Evolutionary conservation across 2,797 vertebrate genomes (phyloP).

Genomic region (Fringilla coelebs): DNA sequence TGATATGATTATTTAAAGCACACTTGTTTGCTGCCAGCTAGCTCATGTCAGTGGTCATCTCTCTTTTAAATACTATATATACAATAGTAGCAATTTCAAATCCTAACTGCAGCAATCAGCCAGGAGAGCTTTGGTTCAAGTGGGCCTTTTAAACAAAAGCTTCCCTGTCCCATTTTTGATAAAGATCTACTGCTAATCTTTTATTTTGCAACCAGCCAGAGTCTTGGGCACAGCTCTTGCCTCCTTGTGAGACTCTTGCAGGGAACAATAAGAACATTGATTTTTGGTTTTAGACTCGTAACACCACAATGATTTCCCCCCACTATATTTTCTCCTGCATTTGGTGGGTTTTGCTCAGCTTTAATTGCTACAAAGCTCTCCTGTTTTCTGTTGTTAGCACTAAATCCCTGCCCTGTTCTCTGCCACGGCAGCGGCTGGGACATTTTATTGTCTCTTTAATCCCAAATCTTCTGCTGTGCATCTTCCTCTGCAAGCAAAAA

Average conservation of each 20-base stretch:
- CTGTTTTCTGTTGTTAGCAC: background rate
- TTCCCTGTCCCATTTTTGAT: background rate
- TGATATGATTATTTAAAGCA: background rate
- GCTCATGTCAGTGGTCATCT: background rate
- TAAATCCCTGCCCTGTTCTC: background rate
- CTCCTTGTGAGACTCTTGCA: background rate
- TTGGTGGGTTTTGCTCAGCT: background rate
- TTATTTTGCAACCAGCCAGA: background rate
- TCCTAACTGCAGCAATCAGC: background rate
- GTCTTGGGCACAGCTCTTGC: background rate
- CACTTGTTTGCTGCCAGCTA: background rate
- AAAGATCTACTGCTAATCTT: background rate
- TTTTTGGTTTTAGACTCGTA: background rate
- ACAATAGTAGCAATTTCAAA: background rate
- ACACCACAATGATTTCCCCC: background rate
- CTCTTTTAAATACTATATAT: background rate
- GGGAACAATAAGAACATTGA: constrained; percentile 9
- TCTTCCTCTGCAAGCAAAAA: background rate
- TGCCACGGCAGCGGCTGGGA: rapidly evolving
- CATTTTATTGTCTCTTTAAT: background rate
- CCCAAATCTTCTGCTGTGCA: background rate
- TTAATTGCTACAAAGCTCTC: background rate
- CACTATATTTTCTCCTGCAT: background rate
- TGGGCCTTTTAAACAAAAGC: background rate
- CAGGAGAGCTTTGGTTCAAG: background rate